Base-by-base conservation (phyloP, 2,888 invertebrate species). In the Galerucella pusilla region DNA sequence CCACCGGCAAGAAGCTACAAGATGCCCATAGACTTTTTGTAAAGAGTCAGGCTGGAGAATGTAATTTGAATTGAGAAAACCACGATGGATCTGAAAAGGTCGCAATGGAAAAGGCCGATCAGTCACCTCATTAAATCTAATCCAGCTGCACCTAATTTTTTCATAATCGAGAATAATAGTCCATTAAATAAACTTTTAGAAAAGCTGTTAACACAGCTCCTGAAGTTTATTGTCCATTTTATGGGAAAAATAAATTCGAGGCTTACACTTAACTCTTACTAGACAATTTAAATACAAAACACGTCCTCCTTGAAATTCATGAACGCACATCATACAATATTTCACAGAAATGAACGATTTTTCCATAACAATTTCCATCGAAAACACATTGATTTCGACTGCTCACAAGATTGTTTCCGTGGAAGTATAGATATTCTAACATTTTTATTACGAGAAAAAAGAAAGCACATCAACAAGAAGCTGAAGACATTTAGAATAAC, bases 281-380 rank as follows among this genome's bases (percentile, higher is more conserved):
- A 45, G 46, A 59, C 57, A 69, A 69, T 60, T 60, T n/a, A 12
- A 46, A 69, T 54, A 57, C 60, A 46, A 7, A 10, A 25, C 52
- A 70, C 70, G 49, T 70, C 16, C 70, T 69, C 46, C n/a, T 69
- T 69, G 60, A 69, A 61, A 69, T 63, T 70, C 70, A 63, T 70
- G 70, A 49, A 63, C 63, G 61, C 16, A 69, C 57, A 69, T 69
- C 69, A 14, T 60, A 42, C 45, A 20, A 57, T 68, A 69, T 69
- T 69, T 69, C 60, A 60, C 57, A 42, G 28, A 52, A 57, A 68
- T 59, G 60, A 68, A 68, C 52, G 57, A 68, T 59, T 68, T 68
- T 68, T 68, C 68, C 45, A 68, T 68, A 68, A 69, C 60, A 69
- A 69, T 69, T 69, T 69, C 60, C 69, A 69, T 57, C 2, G 46